Evolutionary conservation across 2,797 vertebrate genomes (phyloP).

Genomic region (Cyclura pinguis): DNA sequence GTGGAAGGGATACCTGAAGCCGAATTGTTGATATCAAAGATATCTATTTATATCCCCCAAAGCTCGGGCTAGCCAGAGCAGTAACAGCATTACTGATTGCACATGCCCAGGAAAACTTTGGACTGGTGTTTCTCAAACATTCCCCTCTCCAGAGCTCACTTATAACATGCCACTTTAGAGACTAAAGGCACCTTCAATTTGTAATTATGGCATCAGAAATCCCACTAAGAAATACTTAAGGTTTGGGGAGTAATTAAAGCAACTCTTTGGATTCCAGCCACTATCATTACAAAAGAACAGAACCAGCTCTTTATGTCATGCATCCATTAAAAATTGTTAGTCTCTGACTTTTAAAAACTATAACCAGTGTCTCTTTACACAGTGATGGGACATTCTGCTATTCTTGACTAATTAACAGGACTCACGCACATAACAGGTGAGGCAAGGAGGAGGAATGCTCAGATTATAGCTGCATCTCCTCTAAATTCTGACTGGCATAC

Average conservation of each 20-base stretch:
- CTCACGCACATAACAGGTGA: not conserved
- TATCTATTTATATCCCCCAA: no score
- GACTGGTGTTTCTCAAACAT: not conserved
- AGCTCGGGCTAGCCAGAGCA: no score
- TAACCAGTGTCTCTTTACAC: not conserved
- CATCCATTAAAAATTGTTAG: conserved; percentile 1
- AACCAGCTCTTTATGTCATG: conserved; percentile 26
- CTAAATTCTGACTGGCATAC: not conserved
- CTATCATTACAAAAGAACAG: not conserved
- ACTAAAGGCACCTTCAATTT: not conserved
- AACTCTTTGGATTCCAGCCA: not conserved
- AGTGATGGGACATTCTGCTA: not conserved
- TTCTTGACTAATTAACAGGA: conserved; percentile 11
- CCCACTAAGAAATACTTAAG: no score
- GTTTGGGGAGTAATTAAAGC: not conserved
- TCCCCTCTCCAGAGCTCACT: not conserved
- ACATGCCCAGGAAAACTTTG: not conserved
- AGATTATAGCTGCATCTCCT: not conserved
- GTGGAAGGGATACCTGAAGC: no score
- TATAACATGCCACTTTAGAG: not conserved
- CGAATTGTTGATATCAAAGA: no score
- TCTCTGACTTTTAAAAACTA: conserved; percentile 10
- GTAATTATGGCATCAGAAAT: not conserved
- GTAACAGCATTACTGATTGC: not conserved
- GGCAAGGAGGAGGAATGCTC: not conserved